These are phyloP conservation scores for Apoderus coryli DNA, from an alignment of 2,888 invertebrate genomes.

Conservation along the genomic window DNA sequence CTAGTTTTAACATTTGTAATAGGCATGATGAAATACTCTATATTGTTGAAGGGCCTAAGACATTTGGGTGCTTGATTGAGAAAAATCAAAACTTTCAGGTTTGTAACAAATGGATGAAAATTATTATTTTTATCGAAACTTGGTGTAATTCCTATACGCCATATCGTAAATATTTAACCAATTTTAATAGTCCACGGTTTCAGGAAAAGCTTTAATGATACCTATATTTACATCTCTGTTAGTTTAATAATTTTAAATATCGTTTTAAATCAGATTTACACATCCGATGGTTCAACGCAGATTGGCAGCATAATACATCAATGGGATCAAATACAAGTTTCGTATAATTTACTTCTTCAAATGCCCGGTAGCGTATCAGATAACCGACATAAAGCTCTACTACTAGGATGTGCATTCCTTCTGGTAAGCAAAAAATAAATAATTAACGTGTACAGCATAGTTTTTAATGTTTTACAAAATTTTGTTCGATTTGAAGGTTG, in stretches of 20 bases:
- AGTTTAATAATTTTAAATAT: too few relatives aligned
- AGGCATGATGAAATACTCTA: slow-evolving; percentile 46
- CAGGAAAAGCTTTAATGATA: too few relatives aligned
- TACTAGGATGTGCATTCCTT: slow-evolving; percentile 70
- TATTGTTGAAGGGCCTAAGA: slow-evolving; percentile 59
- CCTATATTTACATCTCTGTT: too few relatives aligned
- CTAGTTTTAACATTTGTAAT: slow-evolving; percentile 55
- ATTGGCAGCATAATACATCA: slow-evolving; percentile 55
- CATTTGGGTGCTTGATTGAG: slow-evolving; percentile 40
- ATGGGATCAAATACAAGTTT: slow-evolving; percentile 52
- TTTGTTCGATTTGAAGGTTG: too few relatives aligned
- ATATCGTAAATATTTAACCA: too few relatives aligned
- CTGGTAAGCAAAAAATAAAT: slow-evolving; percentile 55
- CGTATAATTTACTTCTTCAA: slow-evolving; percentile 59
- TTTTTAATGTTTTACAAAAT: too few relatives aligned
- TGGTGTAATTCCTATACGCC: too few relatives aligned
- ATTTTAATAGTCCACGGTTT: too few relatives aligned
- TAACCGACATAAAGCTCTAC: slow-evolving; percentile 61
- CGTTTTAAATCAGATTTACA: slow-evolving; percentile 35
- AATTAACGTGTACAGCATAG: slow-evolving; percentile 3
- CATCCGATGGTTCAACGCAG: slow-evolving; percentile 43
- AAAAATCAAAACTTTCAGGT: slow-evolving; percentile 50
- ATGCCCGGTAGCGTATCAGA: slow-evolving; percentile 58
- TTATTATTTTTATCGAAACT: too few relatives aligned
- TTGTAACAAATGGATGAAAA: too few relatives aligned